Percentiles rank a stretch among this genome's conserved stretches.
Conservation (phyloP, 2,113 vertebrate genomes). For the Hucho hucho region DNA sequence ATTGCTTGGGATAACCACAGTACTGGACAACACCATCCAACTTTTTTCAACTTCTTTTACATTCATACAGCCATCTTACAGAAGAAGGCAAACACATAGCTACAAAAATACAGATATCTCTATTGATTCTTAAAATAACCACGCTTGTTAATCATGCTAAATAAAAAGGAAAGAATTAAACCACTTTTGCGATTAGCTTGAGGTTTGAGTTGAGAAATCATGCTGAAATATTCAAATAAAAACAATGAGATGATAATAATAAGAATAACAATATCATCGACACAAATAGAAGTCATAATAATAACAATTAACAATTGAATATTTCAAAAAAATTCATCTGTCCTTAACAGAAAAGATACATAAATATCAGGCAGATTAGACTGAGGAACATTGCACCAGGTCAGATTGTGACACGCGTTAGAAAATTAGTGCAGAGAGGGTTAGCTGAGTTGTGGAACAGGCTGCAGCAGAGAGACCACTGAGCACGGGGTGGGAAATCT, state of each 20-base stretch:
- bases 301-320: slow-evolving; percentile 65
- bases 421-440: slow-evolving; percentile 63
- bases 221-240: slow-evolving; percentile 38
- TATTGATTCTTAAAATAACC: slow-evolving; percentile 40
- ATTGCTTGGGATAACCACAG: slow-evolving; percentile 83
- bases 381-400: slow-evolving; percentile 48
- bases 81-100: slow-evolving; percentile 52
- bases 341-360: slow-evolving; percentile 59
- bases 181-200: slow-evolving; percentile 37
- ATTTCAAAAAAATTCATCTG: slow-evolving; percentile 51
- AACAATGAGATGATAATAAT: slow-evolving; percentile 47
- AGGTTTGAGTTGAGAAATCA: slow-evolving; percentile 49
- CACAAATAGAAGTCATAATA: slow-evolving; percentile 50
- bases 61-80: slow-evolving; percentile 78
- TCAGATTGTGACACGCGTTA: slow-evolving; percentile 69
- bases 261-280: slow-evolving; percentile 31
- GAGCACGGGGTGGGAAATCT: neutral
- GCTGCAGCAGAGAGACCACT: neutral
- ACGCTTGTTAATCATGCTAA: slow-evolving; percentile 55
- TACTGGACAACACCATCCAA: slow-evolving; percentile 84
- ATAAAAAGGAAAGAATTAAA: slow-evolving; percentile 30
- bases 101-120: slow-evolving; percentile 62
- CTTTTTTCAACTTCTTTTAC: slow-evolving; percentile 82
- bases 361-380: slow-evolving; percentile 59
- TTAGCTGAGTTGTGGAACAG: neutral